phyloP scores from a whole-genome alignment of 2,888 invertebrate species.

The Apotomis betuletana region DNA sequence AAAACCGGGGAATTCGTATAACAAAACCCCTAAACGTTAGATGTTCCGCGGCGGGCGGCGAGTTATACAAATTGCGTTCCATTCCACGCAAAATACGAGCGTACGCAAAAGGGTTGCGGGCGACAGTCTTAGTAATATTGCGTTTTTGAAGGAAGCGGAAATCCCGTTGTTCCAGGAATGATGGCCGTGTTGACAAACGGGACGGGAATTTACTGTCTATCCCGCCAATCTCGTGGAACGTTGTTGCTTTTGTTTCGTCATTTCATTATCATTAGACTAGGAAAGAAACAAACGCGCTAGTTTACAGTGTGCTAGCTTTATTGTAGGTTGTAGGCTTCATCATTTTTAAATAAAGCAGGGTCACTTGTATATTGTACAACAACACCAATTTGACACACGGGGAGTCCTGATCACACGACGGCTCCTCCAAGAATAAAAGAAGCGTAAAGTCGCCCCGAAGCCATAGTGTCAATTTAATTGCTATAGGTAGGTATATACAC shows the following conservation, averaged over 20 bases:
- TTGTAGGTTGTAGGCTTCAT: too few species aligned
- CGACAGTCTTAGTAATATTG: slow-evolving; percentile 62
- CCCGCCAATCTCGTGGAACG: neutral
- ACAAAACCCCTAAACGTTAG: neutral
- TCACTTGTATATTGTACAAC: too few species aligned
- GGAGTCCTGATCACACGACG: too few species aligned
- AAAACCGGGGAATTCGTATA: neutral
- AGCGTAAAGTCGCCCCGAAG: too few species aligned
- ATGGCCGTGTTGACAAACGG: slow-evolving; percentile 62
- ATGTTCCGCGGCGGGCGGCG: slow-evolving; percentile 5
- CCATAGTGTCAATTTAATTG: too few species aligned
- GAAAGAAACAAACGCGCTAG: too few species aligned
- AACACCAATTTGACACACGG: too few species aligned
- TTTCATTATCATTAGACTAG: too few species aligned
- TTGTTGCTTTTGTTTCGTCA: neutral
- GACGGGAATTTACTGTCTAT: neutral
- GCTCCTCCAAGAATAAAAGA: too few species aligned
- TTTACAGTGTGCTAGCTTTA: too few species aligned
- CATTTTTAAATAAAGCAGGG: too few species aligned
- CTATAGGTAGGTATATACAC: too few species aligned
- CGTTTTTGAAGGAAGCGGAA: slow-evolving; percentile 56
- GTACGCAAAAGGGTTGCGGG: slow-evolving; percentile 60
- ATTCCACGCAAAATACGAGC: slow-evolving; percentile 70
- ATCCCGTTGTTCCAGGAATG: slow-evolving; percentile 53
- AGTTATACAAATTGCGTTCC: slow-evolving; percentile 66